Evolutionary conservation across 1,140 invertebrate species (phyloP).

Genomic region (Zaprionus vittiger): DNA sequence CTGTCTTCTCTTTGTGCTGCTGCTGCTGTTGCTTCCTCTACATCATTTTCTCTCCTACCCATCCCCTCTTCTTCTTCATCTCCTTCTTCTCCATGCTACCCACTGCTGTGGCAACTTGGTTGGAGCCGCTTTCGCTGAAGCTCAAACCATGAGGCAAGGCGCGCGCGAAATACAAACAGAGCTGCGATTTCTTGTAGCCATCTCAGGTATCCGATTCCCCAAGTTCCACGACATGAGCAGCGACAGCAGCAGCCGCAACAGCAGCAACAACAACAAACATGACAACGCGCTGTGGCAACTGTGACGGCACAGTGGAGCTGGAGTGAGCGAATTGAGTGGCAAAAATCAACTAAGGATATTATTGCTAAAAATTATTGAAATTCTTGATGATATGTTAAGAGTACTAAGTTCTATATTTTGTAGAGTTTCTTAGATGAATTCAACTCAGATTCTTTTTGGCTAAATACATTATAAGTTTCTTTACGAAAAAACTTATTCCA

Average conservation of each 20-base stretch:
- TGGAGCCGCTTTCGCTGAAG: conserved; percentile 10
- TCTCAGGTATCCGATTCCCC: conserved; percentile 64
- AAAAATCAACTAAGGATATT: not conserved
- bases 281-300: conserved; percentile 12
- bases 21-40: not conserved
- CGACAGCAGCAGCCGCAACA: conserved; percentile 25
- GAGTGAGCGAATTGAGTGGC: too few relatives aligned
- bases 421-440: too few relatives aligned
- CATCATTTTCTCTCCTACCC: not conserved
- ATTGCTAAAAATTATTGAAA: too few relatives aligned
- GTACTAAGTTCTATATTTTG: too few relatives aligned
- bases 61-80: not conserved
- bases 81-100: not conserved
- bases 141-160: conserved; percentile 37
- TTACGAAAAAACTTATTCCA: too few relatives aligned
- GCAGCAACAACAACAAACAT: conserved; percentile 35
- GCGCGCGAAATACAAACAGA: conserved; percentile 61
- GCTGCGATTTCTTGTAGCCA: conserved; percentile 57
- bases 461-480: too few relatives aligned
- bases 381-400: too few relatives aligned
- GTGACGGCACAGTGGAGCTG: conserved; percentile 25
- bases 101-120: not conserved
- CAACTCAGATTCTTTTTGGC: too few relatives aligned
- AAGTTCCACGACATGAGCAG: conserved; percentile 36
- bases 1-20: conserved; percentile 32